Percentiles rank a stretch among this genome's conserved stretches.
Evolutionary conservation across 2,888 invertebrate genomes (phyloP).

Genomic region (Griposia aprilina): DNA sequence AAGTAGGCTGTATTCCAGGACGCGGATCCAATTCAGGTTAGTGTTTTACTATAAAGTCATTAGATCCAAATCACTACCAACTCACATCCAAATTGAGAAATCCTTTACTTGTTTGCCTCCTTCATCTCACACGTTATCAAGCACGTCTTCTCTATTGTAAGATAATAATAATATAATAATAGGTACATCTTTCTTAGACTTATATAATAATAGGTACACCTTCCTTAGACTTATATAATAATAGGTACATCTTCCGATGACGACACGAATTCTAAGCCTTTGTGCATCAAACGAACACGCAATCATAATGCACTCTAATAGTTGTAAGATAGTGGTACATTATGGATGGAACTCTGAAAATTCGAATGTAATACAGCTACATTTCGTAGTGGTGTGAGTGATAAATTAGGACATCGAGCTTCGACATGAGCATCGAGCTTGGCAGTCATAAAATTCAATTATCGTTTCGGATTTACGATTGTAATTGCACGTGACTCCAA

Average conservation of each 20-base stretch:
- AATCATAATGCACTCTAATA: neutral
- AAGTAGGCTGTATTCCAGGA: neutral
- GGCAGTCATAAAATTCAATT: conserved; percentile 13
- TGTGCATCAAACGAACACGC: neutral
- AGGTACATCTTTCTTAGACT: no score
- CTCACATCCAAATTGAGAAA: neutral
- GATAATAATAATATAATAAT: no score
- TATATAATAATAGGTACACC: no score
- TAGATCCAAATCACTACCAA: neutral
- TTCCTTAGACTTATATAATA: no score
- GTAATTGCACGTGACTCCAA: neutral
- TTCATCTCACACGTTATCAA: neutral
- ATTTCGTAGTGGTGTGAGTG: neutral
- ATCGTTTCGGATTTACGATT: neutral
- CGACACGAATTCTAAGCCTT: neutral
- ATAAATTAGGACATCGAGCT: neutral
- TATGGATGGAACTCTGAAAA: neutral
- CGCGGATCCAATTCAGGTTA: neutral
- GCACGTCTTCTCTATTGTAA: neutral
- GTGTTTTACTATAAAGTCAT: neutral
- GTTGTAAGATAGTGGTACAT: no score
- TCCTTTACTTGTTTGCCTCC: neutral
- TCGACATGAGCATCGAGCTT: no score
- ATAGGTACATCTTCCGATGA: no score
- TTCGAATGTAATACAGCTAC: neutral